Evolutionary conservation across 2,797 vertebrate genomes (phyloP), one percentile per base, ranked within the genome.

Genomic region (Rhynchonycteris naso): DNA sequence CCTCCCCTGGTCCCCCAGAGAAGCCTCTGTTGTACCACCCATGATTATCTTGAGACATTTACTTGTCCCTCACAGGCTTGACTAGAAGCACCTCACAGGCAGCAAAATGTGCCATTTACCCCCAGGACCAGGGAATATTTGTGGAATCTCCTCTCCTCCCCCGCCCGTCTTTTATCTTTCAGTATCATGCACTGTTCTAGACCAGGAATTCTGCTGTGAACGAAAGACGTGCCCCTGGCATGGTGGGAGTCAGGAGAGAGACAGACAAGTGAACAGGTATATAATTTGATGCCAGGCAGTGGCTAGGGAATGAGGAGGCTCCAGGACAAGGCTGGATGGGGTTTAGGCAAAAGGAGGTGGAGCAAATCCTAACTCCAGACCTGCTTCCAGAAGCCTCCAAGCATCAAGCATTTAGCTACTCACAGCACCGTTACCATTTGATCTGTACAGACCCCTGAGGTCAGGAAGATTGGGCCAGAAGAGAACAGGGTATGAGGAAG

Each of bases 281-380:
- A 96, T 96, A 95, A 94, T 96, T 88, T 96, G 93, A 94, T 58
- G 93, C 79, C 50, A 14, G 38, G 90, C 58, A 54, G 75, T 7
- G 28, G 35, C 72, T 68, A 28, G 28, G 63, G 58, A 78, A 58
- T 1, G 79, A 82, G 24, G 79, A 82, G 24, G 86, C 83, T 84
- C 50, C 24, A 30, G 61, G 66, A 72, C 59, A 88, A 61, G 72
- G 76, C 63, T 75, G 33, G 2, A 10, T 71, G 1, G 1, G 11
- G 24, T 43, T n/a, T 30, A 30, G 47, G 61, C 10, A 10, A 19
- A 59, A 82, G 30, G 4, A 30, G 71, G 50, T 16, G 22, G 47
- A 7, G 5, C 50, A 22, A 33, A 54, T 38, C 61, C 52, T 16
- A 50, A 79, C 43, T 47, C 56, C 43, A 21, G 68, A 52, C 35